A percentile compares a stretch with the other conserved stretches of the same genome.
phyloP scores from a whole-genome alignment of 2,797 vertebrate genomes.

The Lutjanus campechanus region DNA sequence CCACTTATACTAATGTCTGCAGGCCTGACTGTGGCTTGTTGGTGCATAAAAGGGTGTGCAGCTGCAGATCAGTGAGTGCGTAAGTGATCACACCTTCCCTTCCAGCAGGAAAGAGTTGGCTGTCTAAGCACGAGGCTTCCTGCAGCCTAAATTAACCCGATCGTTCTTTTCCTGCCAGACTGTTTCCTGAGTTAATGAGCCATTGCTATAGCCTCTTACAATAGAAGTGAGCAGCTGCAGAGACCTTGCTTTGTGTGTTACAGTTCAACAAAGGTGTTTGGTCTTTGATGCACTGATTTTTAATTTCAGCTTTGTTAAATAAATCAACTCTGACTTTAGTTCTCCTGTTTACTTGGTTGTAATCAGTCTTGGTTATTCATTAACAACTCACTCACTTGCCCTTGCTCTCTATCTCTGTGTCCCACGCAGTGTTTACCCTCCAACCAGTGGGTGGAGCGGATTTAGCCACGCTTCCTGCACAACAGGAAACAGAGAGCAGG shows the following conservation, averaged over 20 bases:
- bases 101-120: slow-evolving; percentile 78
- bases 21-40: slow-evolving; percentile 1
- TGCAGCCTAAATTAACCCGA: slow-evolving; percentile 72
- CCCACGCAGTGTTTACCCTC: slow-evolving; percentile 65
- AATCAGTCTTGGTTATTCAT: slow-evolving; percentile 38
- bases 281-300: slow-evolving; percentile 2
- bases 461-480: slow-evolving; percentile 78
- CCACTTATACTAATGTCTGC: not conserved
- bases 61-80: slow-evolving; percentile 66
- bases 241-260: slow-evolving; percentile 21
- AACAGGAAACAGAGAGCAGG: slow-evolving; percentile 80
- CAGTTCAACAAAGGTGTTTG: slow-evolving; percentile 17
- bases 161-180: slow-evolving; percentile 70
- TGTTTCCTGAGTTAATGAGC: slow-evolving; percentile 74
- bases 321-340: slow-evolving; percentile 20
- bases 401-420: slow-evolving; percentile 36
- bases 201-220: slow-evolving; percentile 49
- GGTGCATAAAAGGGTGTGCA: slow-evolving; percentile 52
- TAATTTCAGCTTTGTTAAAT: slow-evolving; percentile 9
- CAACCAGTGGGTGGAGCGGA: slow-evolving; percentile 73
- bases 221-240: slow-evolving; percentile 65
- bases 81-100: slow-evolving; percentile 80
- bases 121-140: slow-evolving; percentile 82
- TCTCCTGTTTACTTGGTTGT: slow-evolving; percentile 15
- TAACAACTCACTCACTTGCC: not conserved